Evolutionary conservation across 2,888 invertebrate species (phyloP).

Genomic region (Epirrhoe alternata): DNA sequence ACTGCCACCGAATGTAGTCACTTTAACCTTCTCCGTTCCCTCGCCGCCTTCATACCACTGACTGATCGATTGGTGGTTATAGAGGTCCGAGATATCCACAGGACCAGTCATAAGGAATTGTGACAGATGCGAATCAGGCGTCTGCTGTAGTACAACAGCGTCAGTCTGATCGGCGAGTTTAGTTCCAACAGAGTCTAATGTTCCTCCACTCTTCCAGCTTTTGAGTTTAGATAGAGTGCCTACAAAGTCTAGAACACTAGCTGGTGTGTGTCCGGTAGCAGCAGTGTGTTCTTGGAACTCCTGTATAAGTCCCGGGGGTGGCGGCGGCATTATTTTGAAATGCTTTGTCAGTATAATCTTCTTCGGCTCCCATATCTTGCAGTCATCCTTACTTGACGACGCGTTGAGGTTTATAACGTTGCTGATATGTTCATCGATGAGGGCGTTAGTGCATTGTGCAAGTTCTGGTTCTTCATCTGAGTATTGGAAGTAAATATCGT

Average conservation of each 20-base stretch:
- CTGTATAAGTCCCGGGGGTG: conserved; percentile 67
- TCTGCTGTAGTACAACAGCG: conserved; percentile 61
- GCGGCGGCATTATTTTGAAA: conserved; percentile 71
- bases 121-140: conserved; percentile 64
- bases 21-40: conserved; percentile 72
- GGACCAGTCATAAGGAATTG: conserved; percentile 80
- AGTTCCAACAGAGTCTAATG: conserved; percentile 72
- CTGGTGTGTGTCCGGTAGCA: conserved; percentile 56
- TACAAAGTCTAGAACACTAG: conserved; percentile 74
- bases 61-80: conserved; percentile 29
- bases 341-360: conserved; percentile 73
- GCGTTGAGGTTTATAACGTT: conserved; percentile 83
- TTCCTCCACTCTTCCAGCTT: conserved; percentile 75
- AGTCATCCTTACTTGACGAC: conserved; percentile 78
- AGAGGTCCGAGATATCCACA: conserved; percentile 74
- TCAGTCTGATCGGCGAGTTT: conserved; percentile 77
- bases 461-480: conserved; percentile 86
- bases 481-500: conserved; percentile 83
- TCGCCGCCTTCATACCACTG: conserved; percentile 79
- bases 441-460: conserved; percentile 76
- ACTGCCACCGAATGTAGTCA: conserved; percentile 65
- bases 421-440: conserved; percentile 79
- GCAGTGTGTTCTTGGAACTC: conserved; percentile 63
- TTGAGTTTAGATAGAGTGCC: conserved; percentile 77
- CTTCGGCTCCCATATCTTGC: conserved; percentile 76